Base-by-base conservation (phyloP, 2,797 vertebrate genomes). In the Falco columbarius region DNA sequence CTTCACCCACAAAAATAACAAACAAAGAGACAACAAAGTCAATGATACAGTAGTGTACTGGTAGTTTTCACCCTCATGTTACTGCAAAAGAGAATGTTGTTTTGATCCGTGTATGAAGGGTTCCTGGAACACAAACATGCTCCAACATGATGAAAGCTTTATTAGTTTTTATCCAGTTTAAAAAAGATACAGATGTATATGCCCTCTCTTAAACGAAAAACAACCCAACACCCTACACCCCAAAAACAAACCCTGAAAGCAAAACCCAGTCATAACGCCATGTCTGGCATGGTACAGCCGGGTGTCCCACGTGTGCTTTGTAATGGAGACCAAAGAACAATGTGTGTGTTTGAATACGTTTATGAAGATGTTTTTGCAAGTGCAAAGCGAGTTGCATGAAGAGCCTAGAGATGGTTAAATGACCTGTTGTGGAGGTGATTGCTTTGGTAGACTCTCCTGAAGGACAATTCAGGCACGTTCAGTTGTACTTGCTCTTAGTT, bases 1-100 rank as follows among this genome's bases (percentile, higher is more conserved):
- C 74, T 91, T 94, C 92, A 93, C 76, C 67, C 81, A 76, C 65
- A 92, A 68, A 95, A 95, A 90, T 75, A 97, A 77, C 70, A 89
- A 82, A 83, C 65, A 92, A 40, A 86, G 75, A 72, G 38, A 86
- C 49, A 54, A 88, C 95, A 91, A 90, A 62, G 40, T 44, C 44
- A 46, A 9, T 49, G 81, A 79, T 82, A 89, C 85, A 80, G 89
- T 93, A 94, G 92, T 89, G 77, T 75, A 81, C 52, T 79, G 56
- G 66, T 91, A 93, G 70, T 80, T 95, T 97, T 97, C 59, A 82
- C 46, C 56, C 75, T 40, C 49, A 38, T 90, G 55, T 83, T 83
- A 81, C 59, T 94, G 76, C 44, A 76, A 65, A 93, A 88, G 68
- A 61, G 55, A 89, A 83, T 71, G 65, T 72, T 87, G 67, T 96